phyloP scores from a whole-genome alignment of 2,797 vertebrate genomes.

The Taeniopygia guttata region DNA sequence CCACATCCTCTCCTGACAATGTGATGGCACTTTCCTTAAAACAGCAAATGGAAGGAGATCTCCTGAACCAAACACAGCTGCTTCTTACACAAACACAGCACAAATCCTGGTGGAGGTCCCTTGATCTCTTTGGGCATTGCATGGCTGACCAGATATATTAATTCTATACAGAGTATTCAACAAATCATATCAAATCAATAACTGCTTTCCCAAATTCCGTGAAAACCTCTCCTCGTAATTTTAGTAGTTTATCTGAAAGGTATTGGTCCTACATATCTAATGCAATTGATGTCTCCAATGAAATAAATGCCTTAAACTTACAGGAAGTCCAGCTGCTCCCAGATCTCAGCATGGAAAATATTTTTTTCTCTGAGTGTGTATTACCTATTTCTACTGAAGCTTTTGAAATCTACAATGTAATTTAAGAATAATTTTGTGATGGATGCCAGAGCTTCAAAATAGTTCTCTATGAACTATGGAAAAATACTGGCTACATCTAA shows the following conservation, averaged over 20 bases:
- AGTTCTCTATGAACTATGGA: neutral
- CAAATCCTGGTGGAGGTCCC: neutral
- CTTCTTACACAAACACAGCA: neutral
- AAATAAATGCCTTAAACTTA: neutral
- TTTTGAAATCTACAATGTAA: neutral
- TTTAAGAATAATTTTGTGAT: neutral
- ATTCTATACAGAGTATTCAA: neutral
- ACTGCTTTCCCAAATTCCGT: neutral
- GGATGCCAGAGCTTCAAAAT: neutral
- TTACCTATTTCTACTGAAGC: neutral
- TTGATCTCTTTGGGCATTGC: neutral
- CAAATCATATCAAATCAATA: neutral
- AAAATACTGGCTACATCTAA: neutral
- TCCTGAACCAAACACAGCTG: neutral
- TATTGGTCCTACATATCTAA: neutral
- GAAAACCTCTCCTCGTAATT: neutral
- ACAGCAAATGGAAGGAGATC: neutral
- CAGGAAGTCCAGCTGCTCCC: neutral
- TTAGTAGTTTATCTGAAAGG: neutral
- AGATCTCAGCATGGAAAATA: neutral
- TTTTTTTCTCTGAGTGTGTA: neutral
- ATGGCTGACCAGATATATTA: neutral
- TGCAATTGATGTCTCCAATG: neutral
- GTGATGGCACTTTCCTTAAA: neutral
- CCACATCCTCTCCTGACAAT: neutral